These are phyloP conservation scores for Stegodyphus mimosarum DNA, from an alignment of 1,140 invertebrate species.

Conservation along the genomic window DNA sequence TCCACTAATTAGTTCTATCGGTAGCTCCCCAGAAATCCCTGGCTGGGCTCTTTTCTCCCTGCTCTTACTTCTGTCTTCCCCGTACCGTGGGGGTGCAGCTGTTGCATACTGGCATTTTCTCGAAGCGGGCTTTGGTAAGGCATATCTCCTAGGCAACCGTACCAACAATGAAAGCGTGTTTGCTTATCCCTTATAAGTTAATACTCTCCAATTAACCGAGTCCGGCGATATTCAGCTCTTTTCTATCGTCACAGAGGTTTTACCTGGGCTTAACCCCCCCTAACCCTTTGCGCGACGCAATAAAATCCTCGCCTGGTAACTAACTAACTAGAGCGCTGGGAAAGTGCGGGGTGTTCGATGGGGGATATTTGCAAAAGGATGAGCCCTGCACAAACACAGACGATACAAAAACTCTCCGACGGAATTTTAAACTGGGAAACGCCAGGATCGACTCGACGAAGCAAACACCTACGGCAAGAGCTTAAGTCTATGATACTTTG, in stretches of 20 bases:
- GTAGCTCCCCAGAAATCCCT: conserved; percentile 49
- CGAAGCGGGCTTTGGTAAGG: conserved; percentile 24
- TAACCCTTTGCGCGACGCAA: background rate
- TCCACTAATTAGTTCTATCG: conserved; percentile 59
- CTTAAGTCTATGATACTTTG: conserved; percentile 48
- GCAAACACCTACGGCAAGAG: conserved; percentile 33
- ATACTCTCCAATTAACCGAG: conserved; percentile 59
- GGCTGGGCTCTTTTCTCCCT: conserved; percentile 34
- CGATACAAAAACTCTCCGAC: conserved; percentile 23
- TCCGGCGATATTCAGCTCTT: conserved; percentile 48
- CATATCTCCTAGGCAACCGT: conserved; percentile 46
- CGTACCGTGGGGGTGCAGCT: conserved; percentile 45
- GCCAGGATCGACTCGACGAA: conserved; percentile 37
- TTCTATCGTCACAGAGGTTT: conserved; percentile 49
- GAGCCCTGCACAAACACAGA: conserved; percentile 39
- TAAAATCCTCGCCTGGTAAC: conserved; percentile 30
- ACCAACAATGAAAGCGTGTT: conserved; percentile 57
- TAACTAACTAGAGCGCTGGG: conserved; percentile 42
- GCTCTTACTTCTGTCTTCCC: conserved; percentile 50
- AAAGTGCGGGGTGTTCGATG: conserved; percentile 26
- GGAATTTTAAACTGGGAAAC: conserved; percentile 23
- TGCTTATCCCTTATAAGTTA: conserved; percentile 60
- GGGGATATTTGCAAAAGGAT: conserved; percentile 50
- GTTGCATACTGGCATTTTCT: conserved; percentile 46
- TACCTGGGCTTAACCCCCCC: conserved; percentile 35